Percentiles rank a stretch among this genome's conserved stretches.
phyloP scores from a whole-genome alignment of 2,797 vertebrate species.

The Chelidonichthys spinosus region DNA sequence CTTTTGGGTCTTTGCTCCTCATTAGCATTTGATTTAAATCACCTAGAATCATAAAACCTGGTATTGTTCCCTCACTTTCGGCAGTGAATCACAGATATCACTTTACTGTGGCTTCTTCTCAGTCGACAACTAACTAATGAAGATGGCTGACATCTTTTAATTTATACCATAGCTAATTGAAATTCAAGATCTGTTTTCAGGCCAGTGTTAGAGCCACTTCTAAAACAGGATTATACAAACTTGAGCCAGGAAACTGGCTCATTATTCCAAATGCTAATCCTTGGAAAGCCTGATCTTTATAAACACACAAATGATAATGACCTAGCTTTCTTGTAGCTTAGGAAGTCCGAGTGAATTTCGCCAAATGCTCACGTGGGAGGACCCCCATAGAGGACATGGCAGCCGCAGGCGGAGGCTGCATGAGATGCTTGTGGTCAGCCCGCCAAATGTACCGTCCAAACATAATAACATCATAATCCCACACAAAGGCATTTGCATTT shows the following conservation, averaged over 20 bases:
- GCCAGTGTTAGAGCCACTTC: constrained; percentile 5
- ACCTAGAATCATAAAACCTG: neutral
- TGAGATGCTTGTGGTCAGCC: constrained; percentile 22
- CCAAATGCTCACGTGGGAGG: constrained; percentile 8
- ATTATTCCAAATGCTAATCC: constrained; percentile 29
- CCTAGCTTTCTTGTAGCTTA: constrained; percentile 2
- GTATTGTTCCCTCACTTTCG: neutral
- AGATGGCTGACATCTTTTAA: constrained; percentile 5
- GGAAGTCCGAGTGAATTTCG: constrained; percentile 8
- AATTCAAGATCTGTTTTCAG: constrained; percentile 8
- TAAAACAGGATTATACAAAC: neutral
- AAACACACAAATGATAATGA: constrained; percentile 14
- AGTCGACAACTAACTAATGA: neutral
- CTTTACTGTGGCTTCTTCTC: neutral
- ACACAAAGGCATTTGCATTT: constrained; percentile 34
- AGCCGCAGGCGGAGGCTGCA: neutral
- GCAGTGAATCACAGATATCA: neutral
- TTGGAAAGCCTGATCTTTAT: neutral
- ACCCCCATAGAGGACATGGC: neutral
- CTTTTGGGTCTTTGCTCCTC: neutral
- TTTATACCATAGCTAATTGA: neutral
- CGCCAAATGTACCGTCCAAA: constrained; percentile 12
- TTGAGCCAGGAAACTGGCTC: constrained; percentile 15
- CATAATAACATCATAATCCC: neutral
- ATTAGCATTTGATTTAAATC: constrained; percentile 20